Evolutionary conservation across 2,113 vertebrate genomes (phyloP).

Genomic region (Siphamia tubifer): DNA sequence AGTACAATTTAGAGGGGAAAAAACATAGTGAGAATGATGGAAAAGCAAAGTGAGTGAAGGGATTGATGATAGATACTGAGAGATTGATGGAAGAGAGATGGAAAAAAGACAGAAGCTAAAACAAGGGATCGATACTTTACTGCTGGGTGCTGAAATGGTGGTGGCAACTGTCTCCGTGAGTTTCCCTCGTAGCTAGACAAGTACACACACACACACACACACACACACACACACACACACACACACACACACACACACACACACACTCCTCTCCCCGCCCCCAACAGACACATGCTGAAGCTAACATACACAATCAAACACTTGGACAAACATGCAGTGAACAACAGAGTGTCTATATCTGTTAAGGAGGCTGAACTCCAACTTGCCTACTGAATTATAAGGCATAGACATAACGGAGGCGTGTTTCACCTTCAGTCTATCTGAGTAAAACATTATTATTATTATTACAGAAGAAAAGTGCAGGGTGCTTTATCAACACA

Average conservation of each 20-base stretch:
- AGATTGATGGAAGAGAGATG: slow-evolving; percentile 28
- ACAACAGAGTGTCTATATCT: slow-evolving; percentile 6
- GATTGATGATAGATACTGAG: not conserved
- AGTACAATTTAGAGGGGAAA: not conserved
- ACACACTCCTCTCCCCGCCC: not conserved
- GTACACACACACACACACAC: slow-evolving; percentile 4
- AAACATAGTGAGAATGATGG: not conserved
- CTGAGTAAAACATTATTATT: not conserved
- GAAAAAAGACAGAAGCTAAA: slow-evolving; percentile 49
- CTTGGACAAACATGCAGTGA: not conserved
- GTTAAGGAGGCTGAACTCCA: slow-evolving; percentile 15
- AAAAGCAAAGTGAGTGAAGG: not conserved
- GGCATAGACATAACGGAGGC: slow-evolving; percentile 13
- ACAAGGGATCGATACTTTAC: slow-evolving; percentile 67
- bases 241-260: not conserved
- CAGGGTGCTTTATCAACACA: too few species aligned
- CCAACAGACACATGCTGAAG: not conserved
- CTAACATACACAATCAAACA: not conserved
- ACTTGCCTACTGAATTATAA: slow-evolving; percentile 13
- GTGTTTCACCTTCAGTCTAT: not conserved
- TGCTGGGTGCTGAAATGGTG: slow-evolving; percentile 61
- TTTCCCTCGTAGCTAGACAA: slow-evolving; percentile 48
- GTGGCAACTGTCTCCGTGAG: slow-evolving; percentile 68
- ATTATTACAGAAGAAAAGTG: not conserved
- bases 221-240: slow-evolving; percentile 9